Evolutionary conservation across 1,140 invertebrate species (phyloP).

Genomic region (Maconellicoccus hirsutus): DNA sequence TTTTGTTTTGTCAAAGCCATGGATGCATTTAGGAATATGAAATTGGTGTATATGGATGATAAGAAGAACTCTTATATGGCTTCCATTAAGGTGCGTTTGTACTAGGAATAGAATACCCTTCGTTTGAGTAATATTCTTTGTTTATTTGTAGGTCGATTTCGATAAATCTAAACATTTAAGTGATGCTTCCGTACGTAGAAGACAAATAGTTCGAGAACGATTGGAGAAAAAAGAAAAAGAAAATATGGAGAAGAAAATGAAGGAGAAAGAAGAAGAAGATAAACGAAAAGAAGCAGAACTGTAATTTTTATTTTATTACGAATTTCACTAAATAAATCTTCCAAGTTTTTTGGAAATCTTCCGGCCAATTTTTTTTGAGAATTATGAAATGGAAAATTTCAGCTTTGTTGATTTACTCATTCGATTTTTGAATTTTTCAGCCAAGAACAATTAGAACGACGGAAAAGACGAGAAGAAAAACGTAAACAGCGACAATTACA

Average conservation of each 20-base stretch:
- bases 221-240: slow-evolving; percentile 62
- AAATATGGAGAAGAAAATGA: slow-evolving; percentile 55
- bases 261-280: slow-evolving; percentile 42
- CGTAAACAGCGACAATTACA: slow-evolving; percentile 50
- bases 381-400: not conserved
- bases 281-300: slow-evolving; percentile 50
- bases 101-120: no score
- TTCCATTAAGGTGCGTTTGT: slow-evolving; percentile 62
- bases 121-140: not conserved
- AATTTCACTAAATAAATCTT: not conserved
- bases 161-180: slow-evolving; percentile 88
- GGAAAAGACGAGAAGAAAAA: slow-evolving; percentile 56
- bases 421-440: slow-evolving; percentile 24
- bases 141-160: slow-evolving; percentile 60
- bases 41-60: slow-evolving; percentile 62
- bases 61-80: slow-evolving; percentile 44
- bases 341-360: not conserved
- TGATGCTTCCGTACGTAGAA: slow-evolving; percentile 68
- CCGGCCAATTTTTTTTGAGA: not conserved
- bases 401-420: no score
- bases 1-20: slow-evolving; percentile 87
- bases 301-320: slow-evolving; percentile 34
- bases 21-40: slow-evolving; percentile 80
- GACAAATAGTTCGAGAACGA: slow-evolving; percentile 70
- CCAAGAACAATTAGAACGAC: slow-evolving; percentile 46